A percentile compares a stretch with the other conserved stretches of the same genome.
Conservation (phyloP, 2,888 invertebrate genomes). For the Orthonevra nobilis region DNA sequence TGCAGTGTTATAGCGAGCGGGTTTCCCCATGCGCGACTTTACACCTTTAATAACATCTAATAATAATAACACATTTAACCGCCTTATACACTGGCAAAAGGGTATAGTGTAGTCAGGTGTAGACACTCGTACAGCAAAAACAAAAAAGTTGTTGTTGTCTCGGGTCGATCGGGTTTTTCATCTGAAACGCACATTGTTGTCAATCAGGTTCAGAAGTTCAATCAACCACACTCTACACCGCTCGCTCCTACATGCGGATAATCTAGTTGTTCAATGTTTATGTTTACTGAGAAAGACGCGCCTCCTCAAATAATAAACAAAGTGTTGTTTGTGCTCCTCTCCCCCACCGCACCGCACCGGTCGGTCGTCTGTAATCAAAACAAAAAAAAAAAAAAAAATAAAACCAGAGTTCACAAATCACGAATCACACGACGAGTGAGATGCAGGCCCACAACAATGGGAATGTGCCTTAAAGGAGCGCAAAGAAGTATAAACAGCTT, state of each 20-base stretch:
- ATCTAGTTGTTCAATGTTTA: slow-evolving; percentile 68
- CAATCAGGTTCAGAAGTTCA: slow-evolving; percentile 71
- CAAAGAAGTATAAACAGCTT: slow-evolving; percentile 46
- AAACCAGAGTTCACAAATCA: neutral
- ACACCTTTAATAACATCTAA: slow-evolving; percentile 67
- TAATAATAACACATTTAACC: slow-evolving; percentile 40
- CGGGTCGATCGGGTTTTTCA: slow-evolving; percentile 64
- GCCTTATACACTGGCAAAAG: neutral
- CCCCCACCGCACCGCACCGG: too few relatives aligned
- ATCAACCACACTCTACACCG: slow-evolving; percentile 40
- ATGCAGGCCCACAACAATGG: slow-evolving; percentile 18
- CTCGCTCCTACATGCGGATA: slow-evolving; percentile 44
- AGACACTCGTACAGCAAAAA: too few relatives aligned
- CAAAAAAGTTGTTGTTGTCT: slow-evolving; percentile 64
- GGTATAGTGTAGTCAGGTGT: slow-evolving; percentile 9
- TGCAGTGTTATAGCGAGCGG: too few relatives aligned
- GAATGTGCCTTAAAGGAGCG: slow-evolving; percentile 19
- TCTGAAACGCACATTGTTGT: slow-evolving; percentile 67
- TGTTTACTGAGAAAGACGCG: slow-evolving; percentile 42
- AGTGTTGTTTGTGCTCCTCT: neutral
- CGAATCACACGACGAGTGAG: too few relatives aligned
- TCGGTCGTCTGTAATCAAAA: slow-evolving; percentile 10
- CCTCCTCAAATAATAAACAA: slow-evolving; percentile 36
- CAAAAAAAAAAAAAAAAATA: neutral
- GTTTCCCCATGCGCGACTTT: slow-evolving; percentile 57